Evolutionary conservation across 2,113 vertebrate species (phyloP).

Genomic region (Pogona vitticeps): DNA sequence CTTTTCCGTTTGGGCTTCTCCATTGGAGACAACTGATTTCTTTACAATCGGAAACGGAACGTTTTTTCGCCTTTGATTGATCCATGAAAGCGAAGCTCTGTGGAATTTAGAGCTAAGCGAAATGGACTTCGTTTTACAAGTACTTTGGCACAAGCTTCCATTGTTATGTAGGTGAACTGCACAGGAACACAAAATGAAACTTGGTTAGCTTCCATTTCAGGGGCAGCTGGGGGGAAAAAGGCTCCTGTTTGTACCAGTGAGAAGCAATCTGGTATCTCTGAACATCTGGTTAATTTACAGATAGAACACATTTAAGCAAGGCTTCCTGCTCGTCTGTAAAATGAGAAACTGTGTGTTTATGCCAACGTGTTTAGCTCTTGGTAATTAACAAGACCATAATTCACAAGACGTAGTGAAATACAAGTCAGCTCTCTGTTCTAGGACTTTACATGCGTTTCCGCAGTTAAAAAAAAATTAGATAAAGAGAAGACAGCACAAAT

Average conservation of each 20-base stretch:
- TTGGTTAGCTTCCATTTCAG: background rate
- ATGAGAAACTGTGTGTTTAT: background rate
- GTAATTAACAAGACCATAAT: background rate
- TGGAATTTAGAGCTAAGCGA: background rate
- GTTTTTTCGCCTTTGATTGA: background rate
- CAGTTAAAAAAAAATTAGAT: conserved; percentile 2
- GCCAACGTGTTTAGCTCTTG: conserved; percentile 6
- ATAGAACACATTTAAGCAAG: conserved; percentile 5
- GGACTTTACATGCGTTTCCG: background rate
- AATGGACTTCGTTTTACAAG: background rate
- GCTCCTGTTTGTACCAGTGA: background rate
- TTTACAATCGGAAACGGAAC: background rate
- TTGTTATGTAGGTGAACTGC: background rate
- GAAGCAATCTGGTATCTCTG: background rate
- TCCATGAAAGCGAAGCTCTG: background rate
- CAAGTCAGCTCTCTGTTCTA: background rate
- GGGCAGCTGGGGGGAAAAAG: background rate
- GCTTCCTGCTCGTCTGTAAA: background rate
- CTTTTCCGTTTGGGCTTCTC: background rate
- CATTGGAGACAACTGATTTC: background rate
- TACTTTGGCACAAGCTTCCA: background rate
- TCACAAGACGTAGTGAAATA: background rate
- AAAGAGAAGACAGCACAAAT: background rate
- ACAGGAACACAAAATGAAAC: background rate
- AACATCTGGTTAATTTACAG: background rate